phyloP scores from a whole-genome alignment of 1,140 invertebrate genomes.

The Heliothis virescens region DNA sequence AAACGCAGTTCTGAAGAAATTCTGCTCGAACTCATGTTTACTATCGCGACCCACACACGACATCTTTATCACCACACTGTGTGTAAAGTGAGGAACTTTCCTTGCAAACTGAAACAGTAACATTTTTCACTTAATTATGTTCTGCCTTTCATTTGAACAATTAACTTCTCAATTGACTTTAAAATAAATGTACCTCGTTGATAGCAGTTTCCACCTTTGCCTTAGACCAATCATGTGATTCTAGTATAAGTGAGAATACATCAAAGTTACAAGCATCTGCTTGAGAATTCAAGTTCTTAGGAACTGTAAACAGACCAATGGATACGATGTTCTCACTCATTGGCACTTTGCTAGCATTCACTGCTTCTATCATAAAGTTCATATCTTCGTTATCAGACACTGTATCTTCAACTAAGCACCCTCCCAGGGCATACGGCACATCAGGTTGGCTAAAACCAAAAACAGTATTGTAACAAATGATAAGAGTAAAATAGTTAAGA shows the following conservation, averaged over 20 bases:
- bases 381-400: conserved; percentile 67
- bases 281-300: conserved; percentile 59
- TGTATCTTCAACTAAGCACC: conserved; percentile 79
- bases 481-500: too few species aligned
- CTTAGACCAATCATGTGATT: conserved; percentile 75
- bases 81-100: conserved; percentile 72
- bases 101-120: conserved; percentile 72
- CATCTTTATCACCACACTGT: conserved; percentile 79
- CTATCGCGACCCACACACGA: conserved; percentile 80
- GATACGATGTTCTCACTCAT: conserved; percentile 76
- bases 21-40: conserved; percentile 73
- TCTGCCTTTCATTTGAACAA: neutral
- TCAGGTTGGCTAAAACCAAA: conserved; percentile 72
- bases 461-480: conserved; percentile 1
- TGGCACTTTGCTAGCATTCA: conserved; percentile 64
- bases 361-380: conserved; percentile 61
- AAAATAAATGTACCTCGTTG: conserved; percentile 69
- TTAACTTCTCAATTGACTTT: neutral
- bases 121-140: too few species aligned
- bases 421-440: conserved; percentile 78
- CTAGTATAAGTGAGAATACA: conserved; percentile 76
- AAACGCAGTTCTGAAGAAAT: conserved; percentile 73
- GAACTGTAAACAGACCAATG: conserved; percentile 74
- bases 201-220: conserved; percentile 70
- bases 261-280: conserved; percentile 71